phyloP scores from a whole-genome alignment of 2,888 invertebrate species.

The Acanthococcus lagerstroemiae region DNA sequence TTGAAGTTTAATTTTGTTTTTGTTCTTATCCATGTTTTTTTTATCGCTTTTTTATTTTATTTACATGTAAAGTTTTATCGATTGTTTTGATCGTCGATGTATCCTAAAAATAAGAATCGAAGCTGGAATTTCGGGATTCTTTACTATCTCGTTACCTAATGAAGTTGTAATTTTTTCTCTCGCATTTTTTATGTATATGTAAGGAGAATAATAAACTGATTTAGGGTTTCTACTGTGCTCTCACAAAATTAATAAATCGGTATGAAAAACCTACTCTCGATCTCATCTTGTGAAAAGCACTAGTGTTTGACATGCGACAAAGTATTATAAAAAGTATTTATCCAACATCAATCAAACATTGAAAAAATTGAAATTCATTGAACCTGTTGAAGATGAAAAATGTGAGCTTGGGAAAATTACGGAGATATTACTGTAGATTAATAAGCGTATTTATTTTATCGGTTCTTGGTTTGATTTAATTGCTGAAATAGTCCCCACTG shows the following conservation, averaged over 20 bases:
- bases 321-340: neutral
- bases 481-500: too few species aligned
- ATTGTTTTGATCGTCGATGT: neutral
- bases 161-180: neutral
- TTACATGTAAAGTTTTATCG: neutral
- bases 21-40: neutral
- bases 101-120: neutral
- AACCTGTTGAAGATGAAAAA: neutral
- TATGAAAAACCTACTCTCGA: neutral
- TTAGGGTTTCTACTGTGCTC: neutral
- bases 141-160: neutral
- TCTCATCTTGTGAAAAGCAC: neutral
- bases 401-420: neutral
- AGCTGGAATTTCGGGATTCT: neutral
- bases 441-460: too few species aligned
- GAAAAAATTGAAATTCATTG: neutral
- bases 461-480: too few species aligned
- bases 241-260: neutral
- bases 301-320: neutral
- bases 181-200: neutral
- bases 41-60: neutral
- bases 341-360: neutral
- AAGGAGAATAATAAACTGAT: neutral
- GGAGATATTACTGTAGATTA: too few species aligned
- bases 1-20: neutral